Evolutionary conservation across 2,113 vertebrate genomes (phyloP), one percentile per base, ranked within the genome.

Genomic region (Otis tarda): DNA sequence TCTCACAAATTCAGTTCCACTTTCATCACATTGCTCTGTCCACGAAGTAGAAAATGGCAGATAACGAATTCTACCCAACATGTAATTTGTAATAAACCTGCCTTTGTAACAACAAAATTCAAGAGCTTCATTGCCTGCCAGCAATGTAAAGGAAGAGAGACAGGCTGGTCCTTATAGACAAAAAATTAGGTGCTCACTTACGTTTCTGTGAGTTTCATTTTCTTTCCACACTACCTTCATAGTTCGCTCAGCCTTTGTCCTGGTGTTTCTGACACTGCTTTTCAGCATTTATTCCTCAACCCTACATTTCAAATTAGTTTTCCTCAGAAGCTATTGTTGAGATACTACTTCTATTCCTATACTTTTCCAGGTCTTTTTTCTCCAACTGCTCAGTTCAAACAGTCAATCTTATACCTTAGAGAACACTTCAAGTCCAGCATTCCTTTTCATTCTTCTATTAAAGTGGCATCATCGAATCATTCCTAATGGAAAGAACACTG

Each of bases 401-500:
- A 65, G 59, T 64, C 63, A 37, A 2, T 35, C 43, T 85, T 52
- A 52, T 15, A 90, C 76, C 35, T 45, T 47, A 60, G 80, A 45
- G 80, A 93, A 89, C 83, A 61, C 69, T 75, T 75, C 2, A 4
- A 83, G 63, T 64, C 69, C 83, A 89, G 35, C 47, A 84, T 78
- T 93, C 68, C 57, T 89, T 87, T 83, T 59, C 73, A 87, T 83
- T 95, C 83, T 82, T 93, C 90, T 82, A 15, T 57, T 81, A 45
- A 87, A 93, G 57, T 56, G 65, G 90, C 56, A 89, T 78, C 83
- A 92, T 83, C 1, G n/a, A 95, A 96, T 65, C 64, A 78, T 78
- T 96, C 60, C 65, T 86, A 65, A 87, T 92, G 80, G 92, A 90
- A 94, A 96, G 90, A 93, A 93, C 69, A 82, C 77, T 52, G 21